Evolutionary conservation across 2,113 vertebrate genomes (phyloP).

Genomic region (Paralichthys olivaceus): DNA sequence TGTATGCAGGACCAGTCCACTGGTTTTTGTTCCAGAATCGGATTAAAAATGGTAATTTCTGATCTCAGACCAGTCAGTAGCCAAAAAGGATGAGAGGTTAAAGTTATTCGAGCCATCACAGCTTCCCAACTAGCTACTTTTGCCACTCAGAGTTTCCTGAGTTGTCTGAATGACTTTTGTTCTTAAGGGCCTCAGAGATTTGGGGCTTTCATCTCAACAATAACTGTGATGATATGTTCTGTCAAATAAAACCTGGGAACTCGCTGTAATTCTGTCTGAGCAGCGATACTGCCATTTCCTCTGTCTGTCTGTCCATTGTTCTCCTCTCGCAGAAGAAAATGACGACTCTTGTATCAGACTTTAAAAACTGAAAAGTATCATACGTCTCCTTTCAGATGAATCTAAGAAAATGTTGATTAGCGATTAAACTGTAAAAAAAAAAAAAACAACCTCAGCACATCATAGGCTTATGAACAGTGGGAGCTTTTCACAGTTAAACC

Average conservation of each 20-base stretch:
- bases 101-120: slow-evolving; percentile 68
- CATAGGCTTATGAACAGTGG: no score
- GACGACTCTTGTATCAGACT: slow-evolving; percentile 23
- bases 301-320: slow-evolving; percentile 23
- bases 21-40: background rate
- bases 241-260: slow-evolving; percentile 78
- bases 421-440: no score
- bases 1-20: no score
- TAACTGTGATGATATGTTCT: slow-evolving; percentile 73
- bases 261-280: slow-evolving; percentile 74
- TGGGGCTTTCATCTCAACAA: slow-evolving; percentile 70
- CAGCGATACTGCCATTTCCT: slow-evolving; percentile 39
- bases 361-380: background rate
- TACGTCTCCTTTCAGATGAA: background rate
- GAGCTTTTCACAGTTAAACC: no score
- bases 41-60: background rate
- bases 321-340: slow-evolving; percentile 26
- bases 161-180: slow-evolving; percentile 70
- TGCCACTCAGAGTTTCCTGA: slow-evolving; percentile 76
- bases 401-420: background rate
- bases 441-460: no score
- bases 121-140: slow-evolving; percentile 35
- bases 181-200: slow-evolving; percentile 72
- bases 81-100: slow-evolving; percentile 76
- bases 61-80: slow-evolving; percentile 28